Percentiles rank a stretch among this genome's conserved stretches.
Evolutionary conservation across 2,888 invertebrate species (phyloP).

Genomic region (Cryptus armator): DNA sequence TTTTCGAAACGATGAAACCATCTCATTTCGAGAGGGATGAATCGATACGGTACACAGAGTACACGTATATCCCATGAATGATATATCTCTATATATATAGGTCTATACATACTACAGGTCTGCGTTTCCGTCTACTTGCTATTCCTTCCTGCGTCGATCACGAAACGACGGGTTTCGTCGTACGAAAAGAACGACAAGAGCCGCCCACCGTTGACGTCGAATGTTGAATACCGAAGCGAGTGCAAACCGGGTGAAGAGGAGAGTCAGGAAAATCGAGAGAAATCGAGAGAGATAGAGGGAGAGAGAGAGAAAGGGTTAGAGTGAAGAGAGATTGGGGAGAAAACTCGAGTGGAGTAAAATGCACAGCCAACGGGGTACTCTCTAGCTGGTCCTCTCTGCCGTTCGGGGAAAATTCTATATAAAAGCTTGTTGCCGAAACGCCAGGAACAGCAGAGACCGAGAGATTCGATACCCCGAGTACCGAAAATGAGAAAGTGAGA

Average conservation of each 20-base stretch:
- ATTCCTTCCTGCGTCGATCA: constrained; percentile 54
- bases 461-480: constrained; percentile 33
- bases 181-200: constrained; percentile 55
- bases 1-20: constrained; percentile 7
- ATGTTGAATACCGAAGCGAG: constrained; percentile 57
- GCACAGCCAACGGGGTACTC: constrained; percentile 7
- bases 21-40: constrained; percentile 1
- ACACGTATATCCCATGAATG: neutral
- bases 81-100: neutral
- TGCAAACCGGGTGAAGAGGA: constrained; percentile 4
- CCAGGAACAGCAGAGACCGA: constrained; percentile 18
- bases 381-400: neutral
- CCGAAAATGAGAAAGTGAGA: constrained; percentile 10
- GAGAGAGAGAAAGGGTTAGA: constrained; percentile 9
- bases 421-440: constrained; percentile 42
- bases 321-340: constrained; percentile 10
- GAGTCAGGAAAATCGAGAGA: neutral
- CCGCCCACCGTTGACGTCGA: constrained; percentile 46
- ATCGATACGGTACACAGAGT: constrained; percentile 19
- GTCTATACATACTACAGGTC: neutral
- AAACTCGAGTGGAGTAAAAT: constrained; percentile 43
- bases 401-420: constrained; percentile 20
- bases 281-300: constrained; percentile 10
- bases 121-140: constrained; percentile 44
- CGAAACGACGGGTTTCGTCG: constrained; percentile 52